These are phyloP conservation scores for Synergus umbraculus DNA, from an alignment of 2,888 invertebrate species.

Conservation along the genomic window DNA sequence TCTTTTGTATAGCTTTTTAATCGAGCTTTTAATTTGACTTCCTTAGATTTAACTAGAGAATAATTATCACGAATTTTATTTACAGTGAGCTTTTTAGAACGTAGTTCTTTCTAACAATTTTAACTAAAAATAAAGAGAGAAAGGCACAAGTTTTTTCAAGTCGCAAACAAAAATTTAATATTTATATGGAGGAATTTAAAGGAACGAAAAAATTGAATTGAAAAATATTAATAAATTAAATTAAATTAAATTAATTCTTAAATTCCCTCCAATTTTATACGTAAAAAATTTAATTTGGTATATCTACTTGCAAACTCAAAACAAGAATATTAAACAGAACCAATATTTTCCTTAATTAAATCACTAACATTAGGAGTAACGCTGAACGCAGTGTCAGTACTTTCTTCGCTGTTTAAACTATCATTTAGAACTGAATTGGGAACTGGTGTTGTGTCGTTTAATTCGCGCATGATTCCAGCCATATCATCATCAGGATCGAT, in stretches of 20 bases:
- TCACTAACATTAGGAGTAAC: slow-evolving; percentile 74
- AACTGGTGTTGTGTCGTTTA: slow-evolving; percentile 68
- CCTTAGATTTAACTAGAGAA: neutral
- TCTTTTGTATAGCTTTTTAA: too few species aligned
- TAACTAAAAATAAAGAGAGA: neutral
- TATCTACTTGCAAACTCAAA: slow-evolving; percentile 25
- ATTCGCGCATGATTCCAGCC: slow-evolving; percentile 75
- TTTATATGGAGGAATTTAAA: too few species aligned
- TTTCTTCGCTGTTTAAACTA: slow-evolving; percentile 73
- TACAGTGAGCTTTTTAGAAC: neutral
- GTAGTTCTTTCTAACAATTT: neutral
- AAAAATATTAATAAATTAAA: too few species aligned
- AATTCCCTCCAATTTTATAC: neutral
- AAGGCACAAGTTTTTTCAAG: neutral
- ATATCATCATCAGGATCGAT: slow-evolving; percentile 75
- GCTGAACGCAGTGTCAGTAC: slow-evolving; percentile 76
- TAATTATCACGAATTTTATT: neutral
- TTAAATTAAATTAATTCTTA: too few species aligned
- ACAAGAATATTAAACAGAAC: slow-evolving; percentile 55
- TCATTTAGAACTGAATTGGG: slow-evolving; percentile 71
- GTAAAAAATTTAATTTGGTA: neutral
- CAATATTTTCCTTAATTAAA: slow-evolving; percentile 66
- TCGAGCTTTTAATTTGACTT: neutral
- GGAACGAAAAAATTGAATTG: too few species aligned
- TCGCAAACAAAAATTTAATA: neutral